Base-by-base conservation (phyloP, 1,140 invertebrate species). In the Vanessa atalanta region DNA sequence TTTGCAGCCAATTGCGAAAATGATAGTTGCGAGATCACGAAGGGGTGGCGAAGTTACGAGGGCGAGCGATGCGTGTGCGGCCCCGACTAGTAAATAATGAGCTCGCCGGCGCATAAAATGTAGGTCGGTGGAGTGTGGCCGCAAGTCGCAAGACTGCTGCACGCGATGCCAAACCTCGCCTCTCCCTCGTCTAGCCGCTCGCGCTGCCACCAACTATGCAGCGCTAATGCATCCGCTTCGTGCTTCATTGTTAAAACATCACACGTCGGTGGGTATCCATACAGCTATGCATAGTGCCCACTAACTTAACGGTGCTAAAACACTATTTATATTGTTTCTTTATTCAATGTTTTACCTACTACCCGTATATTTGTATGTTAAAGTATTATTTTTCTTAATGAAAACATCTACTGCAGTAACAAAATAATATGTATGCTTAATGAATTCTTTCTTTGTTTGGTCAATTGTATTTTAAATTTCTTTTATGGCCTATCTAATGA, bases 81-180 rank as follows among this genome's bases (percentile, higher is more conserved):
- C 70, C 81, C 77, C 72, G 69, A 73, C 84, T 88, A 87, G 88
- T 85, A 85, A 89, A 88, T 91, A 90, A 89, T 88, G 84, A 90
- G 83, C 75, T 81, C 72, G 79, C 73, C 79, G 82, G 80, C 81
- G 90, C 84, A 92, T 92, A 92, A 91, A 91, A 92, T 91, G 85
- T 92, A 90, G 90, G 90, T 92, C 90, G 90, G 80, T 90, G 80
- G 82, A 87, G 85, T 91, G 84, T 84, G 80, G 81, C 74, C 81
- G 79, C 78, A 81, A 79, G 76, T 63, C 77, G 71, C 71, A 70
- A 72, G 75, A 70, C 68, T 72, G 79, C 72, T 70, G 81, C 89
- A 91, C 88, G 89, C 88, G 84, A 90, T 87, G 85, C 77, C 77
- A 73, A 73, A 76, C 78, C 73, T 78, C 78, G 79, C 79, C 82